Base-by-base conservation (phyloP, 2,113 vertebrate species). In the Alaudala cheleensis region DNA sequence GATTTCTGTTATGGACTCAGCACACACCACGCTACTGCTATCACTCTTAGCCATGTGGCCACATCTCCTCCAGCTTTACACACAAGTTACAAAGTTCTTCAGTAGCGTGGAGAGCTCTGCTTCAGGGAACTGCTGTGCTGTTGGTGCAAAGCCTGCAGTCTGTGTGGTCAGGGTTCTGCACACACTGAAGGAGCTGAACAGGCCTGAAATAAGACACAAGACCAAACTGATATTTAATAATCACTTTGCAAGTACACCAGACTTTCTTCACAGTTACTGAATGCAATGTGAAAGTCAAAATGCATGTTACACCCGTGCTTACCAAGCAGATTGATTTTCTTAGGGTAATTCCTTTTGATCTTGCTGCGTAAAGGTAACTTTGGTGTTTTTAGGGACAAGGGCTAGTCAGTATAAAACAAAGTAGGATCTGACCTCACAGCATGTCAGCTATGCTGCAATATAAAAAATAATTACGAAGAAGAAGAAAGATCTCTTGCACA, bases 111-210 rank as follows among this genome's bases (percentile, higher is more conserved):
- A 54, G 74, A 19, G 7, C 29, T 65, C 18, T 3, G 1, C 19
- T 66, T 97, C 95, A 97, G 0, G 2, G 69, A 51, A 57, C 10
- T 66, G 88, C 78, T 0, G 25, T 31, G 71, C 67, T 49, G 53
- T 67, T 81, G 83, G 54, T 12, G 69, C n/a, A 96, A n/a, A 74
- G 47, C 37, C 74, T 95, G 95, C 98, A 99, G 74, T 94, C 90
- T 10, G 72, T 2, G 19, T 97, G 95, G 49, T 97, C 93, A 20
- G 98, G 97, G 56, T 97, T 97, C 5, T 88, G 96, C 74, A 98
- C 92, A 49, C 99, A 99, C 89, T 99, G 98, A 66, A 99, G 95
- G 53, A 98, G 95, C 95, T 96, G 97, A 88, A 98, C 95, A 20
- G 97, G 97, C 91, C 99, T 99, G 94, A 54, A 58, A 92, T 42